A percentile compares a stretch with the other conserved stretches of the same genome.
These are phyloP conservation scores for Drosophila orena DNA, from an alignment of 1,140 invertebrate species.

Conservation along the genomic window DNA sequence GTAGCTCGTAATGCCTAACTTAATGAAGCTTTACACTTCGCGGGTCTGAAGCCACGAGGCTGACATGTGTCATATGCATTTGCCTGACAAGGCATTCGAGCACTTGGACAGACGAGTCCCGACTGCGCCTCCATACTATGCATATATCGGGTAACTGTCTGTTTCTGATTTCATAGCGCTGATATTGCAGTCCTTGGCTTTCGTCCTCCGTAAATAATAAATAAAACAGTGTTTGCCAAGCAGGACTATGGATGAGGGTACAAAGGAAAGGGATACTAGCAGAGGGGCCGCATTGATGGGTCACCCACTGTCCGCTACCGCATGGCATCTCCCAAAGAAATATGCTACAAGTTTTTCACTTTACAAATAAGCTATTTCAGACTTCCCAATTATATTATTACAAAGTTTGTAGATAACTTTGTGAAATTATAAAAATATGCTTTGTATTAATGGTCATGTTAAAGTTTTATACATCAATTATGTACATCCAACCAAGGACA, in stretches of 20 bases:
- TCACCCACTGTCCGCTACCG: neutral
- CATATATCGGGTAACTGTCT: slow-evolving; percentile 66
- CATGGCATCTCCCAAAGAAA: slow-evolving; percentile 6
- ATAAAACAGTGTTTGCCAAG: slow-evolving; percentile 51
- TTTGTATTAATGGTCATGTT: neutral
- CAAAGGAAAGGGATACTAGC: neutral
- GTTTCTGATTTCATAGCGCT: slow-evolving; percentile 61
- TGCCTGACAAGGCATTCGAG: slow-evolving; percentile 56
- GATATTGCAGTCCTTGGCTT: slow-evolving; percentile 48
- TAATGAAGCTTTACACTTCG: slow-evolving; percentile 66
- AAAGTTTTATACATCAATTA: too few species aligned
- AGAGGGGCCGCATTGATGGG: neutral
- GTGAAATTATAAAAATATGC: too few species aligned
- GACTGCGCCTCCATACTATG: slow-evolving; percentile 14
- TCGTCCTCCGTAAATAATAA: slow-evolving; percentile 15
- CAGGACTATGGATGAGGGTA: neutral
- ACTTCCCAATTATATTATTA: too few species aligned
- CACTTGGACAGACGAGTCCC: slow-evolving; percentile 37
- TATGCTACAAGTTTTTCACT: slow-evolving; percentile 16
- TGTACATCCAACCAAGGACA: neutral
- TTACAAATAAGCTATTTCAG: too few species aligned
- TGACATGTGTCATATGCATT: slow-evolving; percentile 78
- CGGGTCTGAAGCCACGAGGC: slow-evolving; percentile 34
- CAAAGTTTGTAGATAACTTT: too few species aligned
- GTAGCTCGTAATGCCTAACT: slow-evolving; percentile 37